These are phyloP conservation scores for Battus philenor DNA, from an alignment of 1,140 invertebrate genomes.

Conservation along the genomic window DNA sequence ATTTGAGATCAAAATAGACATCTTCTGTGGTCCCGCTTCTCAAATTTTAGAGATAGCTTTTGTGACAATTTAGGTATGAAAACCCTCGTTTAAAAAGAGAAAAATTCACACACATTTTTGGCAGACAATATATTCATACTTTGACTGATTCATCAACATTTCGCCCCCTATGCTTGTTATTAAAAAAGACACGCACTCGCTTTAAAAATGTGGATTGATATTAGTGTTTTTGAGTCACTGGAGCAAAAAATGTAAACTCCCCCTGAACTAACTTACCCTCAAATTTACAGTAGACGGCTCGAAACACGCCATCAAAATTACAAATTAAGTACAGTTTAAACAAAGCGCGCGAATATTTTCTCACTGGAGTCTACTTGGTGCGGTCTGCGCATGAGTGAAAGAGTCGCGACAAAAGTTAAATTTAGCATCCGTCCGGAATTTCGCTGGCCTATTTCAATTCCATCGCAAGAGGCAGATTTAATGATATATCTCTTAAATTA, in stretches of 20 bases:
- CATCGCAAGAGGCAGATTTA: slow-evolving; percentile 43
- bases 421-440: slow-evolving; percentile 61
- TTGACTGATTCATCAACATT: too few relatives aligned
- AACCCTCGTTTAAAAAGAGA: too few relatives aligned
- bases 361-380: slow-evolving; percentile 7
- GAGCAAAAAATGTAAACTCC: slow-evolving; percentile 7
- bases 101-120: too few relatives aligned
- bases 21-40: too few relatives aligned
- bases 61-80: too few relatives aligned
- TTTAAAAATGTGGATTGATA: slow-evolving; percentile 3
- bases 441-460: slow-evolving; percentile 56
- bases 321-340: slow-evolving; percentile 14
- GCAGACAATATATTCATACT: too few relatives aligned
- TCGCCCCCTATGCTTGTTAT: slow-evolving; percentile 3
- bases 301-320: background rate
- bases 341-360: background rate
- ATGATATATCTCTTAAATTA: slow-evolving; percentile 2
- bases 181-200: background rate
- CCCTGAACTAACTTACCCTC: background rate
- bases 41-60: too few relatives aligned
- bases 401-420: slow-evolving; percentile 55
- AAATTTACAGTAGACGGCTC: background rate
- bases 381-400: slow-evolving; percentile 51
- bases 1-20: too few relatives aligned
- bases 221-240: background rate